Percentiles rank a stretch among this genome's conserved stretches.
These are phyloP conservation scores for Quadroppia sp. DNA, from an alignment of 2,888 invertebrate genomes.

Conservation along the genomic window DNA sequence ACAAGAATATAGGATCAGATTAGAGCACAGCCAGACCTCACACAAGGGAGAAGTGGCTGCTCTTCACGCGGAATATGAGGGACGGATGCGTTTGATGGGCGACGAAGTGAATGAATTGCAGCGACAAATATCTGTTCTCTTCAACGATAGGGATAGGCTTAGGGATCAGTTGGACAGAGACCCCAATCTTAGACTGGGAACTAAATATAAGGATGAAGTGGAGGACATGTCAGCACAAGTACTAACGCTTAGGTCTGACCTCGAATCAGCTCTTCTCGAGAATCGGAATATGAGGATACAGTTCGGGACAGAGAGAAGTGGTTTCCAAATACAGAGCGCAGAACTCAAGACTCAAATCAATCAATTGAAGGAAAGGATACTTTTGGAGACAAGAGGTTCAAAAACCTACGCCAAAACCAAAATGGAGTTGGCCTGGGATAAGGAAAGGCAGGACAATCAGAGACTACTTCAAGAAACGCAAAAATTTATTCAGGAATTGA, in stretches of 20 bases:
- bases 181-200: conserved; percentile 28
- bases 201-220: conserved; percentile 45
- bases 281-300: conserved; percentile 79
- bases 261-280: conserved; percentile 76
- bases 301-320: conserved; percentile 78
- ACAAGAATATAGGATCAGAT: conserved; percentile 44
- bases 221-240: conserved; percentile 40
- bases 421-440: conserved; percentile 89
- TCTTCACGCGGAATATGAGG: conserved; percentile 76
- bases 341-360: conserved; percentile 83
- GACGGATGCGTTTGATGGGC: conserved; percentile 71
- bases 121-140: conserved; percentile 71
- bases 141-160: conserved; percentile 79
- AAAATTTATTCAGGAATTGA: conserved; percentile 75
- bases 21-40: conserved; percentile 59
- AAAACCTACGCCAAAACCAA: conserved; percentile 78
- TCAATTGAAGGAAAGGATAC: conserved; percentile 79
- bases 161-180: conserved; percentile 71
- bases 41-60: conserved; percentile 74
- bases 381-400: conserved; percentile 70
- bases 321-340: conserved; percentile 76
- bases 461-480: conserved; percentile 77
- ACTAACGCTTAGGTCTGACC: conserved; percentile 55
- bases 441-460: conserved; percentile 86
- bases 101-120: conserved; percentile 78